Percentiles rank a stretch among this genome's conserved stretches.
phyloP scores from a whole-genome alignment of 2,113 vertebrate species.

The Notarius quadriscutis region DNA sequence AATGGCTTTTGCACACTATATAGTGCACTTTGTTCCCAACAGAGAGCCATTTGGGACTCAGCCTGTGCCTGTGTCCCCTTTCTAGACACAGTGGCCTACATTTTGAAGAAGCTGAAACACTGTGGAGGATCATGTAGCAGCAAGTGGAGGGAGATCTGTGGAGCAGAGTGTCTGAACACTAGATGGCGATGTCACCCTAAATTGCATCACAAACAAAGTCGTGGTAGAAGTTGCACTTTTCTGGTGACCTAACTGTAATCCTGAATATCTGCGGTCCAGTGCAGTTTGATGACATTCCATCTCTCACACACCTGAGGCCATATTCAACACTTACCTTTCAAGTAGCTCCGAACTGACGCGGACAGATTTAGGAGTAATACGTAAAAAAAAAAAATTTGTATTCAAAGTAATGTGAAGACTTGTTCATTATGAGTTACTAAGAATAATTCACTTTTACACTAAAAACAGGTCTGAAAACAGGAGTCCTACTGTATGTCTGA shows the following conservation, averaged over 20 bases:
- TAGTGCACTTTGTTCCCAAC: conserved; percentile 3
- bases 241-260: conserved; percentile 12
- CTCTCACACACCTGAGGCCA: not conserved
- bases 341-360: not conserved
- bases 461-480: not conserved
- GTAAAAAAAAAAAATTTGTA: not conserved
- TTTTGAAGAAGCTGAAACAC: conserved; percentile 16
- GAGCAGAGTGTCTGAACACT: conserved; percentile 34
- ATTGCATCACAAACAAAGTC: not conserved
- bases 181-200: conserved; percentile 52
- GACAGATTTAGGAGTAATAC: not conserved
- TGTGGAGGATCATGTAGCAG: not conserved
- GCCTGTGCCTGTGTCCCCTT: conserved; percentile 7
- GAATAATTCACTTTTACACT: not conserved
- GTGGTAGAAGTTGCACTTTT: not conserved
- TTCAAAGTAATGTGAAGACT: not conserved
- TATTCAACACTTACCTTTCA: not conserved
- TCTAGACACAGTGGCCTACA: conserved; percentile 51
- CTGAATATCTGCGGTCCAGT: not conserved
- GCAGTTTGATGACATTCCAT: not conserved
- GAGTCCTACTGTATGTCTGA: not conserved
- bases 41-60: not conserved
- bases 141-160: not conserved
- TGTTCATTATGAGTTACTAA: not conserved
- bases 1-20: not conserved